Evolutionary conservation across 2,797 vertebrate species (phyloP), one percentile per base, ranked within the genome.

Genomic region (Crenuchus spilurus): DNA sequence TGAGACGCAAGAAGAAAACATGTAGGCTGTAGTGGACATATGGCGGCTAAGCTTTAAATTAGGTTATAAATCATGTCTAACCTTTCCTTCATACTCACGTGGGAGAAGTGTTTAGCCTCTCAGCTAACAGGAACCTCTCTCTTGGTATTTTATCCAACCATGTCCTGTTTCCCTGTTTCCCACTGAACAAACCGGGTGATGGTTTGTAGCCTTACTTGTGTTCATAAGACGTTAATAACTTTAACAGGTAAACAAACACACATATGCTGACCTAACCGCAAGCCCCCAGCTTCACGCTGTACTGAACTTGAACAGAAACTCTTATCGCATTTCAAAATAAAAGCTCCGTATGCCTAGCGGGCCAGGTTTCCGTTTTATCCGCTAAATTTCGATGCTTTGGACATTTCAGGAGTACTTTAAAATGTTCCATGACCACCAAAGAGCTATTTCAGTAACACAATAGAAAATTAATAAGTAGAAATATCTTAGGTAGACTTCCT

Each of bases 21-120:
- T n/a, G n/a, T n/a, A n/a, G n/a, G n/a, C n/a, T n/a, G n/a, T n/a
- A n/a, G n/a, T n/a, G n/a, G n/a, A n/a, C n/a, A n/a, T n/a, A n/a
- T n/a, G n/a, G n/a, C n/a, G 20, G 13, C 3, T 16, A 26, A 41
- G 35, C 11, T 26, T 3, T 4, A 14, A 11, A 10, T n/a, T 6
- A 33, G 2, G 35, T 13, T 41, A 63, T 18, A 18, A 44, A 35
- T 26, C 28, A 48, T 48, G 62, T 3, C 6, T 41, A n/a, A 30
- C 28, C 62, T 64, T 26, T 11, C 3, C 7, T 16, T 46, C 30
- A 51, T 28, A 67, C 52, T 74, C 72, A 74, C 64, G 63, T 74
- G 72, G 52, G n/a, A 26, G n/a, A 18, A 7, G 16, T 57, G 30
- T 14, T 35, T 31, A 57, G 30, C 51, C 16, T 30, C 4, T 13